These are phyloP conservation scores for Harmothoe impar DNA, from an alignment of 2,888 invertebrate genomes.

Conservation along the genomic window DNA sequence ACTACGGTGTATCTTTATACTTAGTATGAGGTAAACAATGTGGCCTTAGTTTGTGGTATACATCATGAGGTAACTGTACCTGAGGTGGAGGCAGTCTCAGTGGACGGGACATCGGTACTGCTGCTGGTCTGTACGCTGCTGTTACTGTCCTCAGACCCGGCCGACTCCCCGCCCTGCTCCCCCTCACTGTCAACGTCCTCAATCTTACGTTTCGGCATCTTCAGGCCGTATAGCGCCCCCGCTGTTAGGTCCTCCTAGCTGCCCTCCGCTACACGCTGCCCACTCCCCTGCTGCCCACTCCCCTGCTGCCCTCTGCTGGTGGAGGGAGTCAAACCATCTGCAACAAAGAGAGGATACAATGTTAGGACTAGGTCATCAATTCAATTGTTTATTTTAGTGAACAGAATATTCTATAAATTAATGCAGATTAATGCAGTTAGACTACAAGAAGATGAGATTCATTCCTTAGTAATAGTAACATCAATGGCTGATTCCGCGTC, in stretches of 20 bases:
- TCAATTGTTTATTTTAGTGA: no score
- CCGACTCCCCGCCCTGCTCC: not conserved
- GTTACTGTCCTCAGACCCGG: conserved; percentile 65
- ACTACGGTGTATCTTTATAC: no score
- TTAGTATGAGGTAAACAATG: no score
- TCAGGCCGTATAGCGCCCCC: not conserved
- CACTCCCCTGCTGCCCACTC: not conserved
- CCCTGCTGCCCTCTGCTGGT: not conserved
- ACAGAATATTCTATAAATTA: no score
- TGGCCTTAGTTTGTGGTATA: no score
- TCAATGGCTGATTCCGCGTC: no score
- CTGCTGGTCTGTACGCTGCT: conserved; percentile 65
- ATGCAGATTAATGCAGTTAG: no score
- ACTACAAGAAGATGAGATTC: no score
- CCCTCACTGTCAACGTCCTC: conserved; percentile 64
- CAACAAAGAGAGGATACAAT: no score
- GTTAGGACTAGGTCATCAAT: no score
- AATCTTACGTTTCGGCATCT: conserved; percentile 68
- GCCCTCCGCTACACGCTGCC: not conserved
- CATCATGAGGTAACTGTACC: no score
- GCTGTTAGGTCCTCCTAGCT: not conserved
- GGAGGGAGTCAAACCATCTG: not conserved
- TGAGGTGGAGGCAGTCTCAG: not conserved
- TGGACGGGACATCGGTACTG: conserved; percentile 65
- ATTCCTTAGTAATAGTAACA: no score